phyloP scores from a whole-genome alignment of 2,797 vertebrate species.

The Megaceryle alcyon region DNA sequence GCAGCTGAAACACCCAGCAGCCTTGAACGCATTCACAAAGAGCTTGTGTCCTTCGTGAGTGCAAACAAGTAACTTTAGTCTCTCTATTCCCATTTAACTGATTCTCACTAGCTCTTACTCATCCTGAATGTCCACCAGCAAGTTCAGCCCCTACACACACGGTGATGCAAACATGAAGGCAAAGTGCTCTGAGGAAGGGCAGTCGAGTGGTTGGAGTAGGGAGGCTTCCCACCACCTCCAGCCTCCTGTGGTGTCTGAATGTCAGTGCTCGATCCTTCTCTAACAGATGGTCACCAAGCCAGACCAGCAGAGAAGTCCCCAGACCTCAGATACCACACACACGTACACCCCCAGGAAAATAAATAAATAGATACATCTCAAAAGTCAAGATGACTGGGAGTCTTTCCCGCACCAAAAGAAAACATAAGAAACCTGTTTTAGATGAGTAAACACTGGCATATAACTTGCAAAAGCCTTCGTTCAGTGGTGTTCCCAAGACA shows the following conservation, averaged over 20 bases:
- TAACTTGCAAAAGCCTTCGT: not conserved
- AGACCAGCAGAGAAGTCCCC: not conserved
- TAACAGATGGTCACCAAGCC: not conserved
- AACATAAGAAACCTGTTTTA: not conserved
- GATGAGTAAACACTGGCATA: accelerated
- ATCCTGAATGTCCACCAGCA: not conserved
- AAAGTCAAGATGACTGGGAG: not conserved
- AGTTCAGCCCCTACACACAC: not conserved
- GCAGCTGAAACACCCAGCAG: not conserved
- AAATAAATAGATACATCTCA: not conserved
- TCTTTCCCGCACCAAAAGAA: not conserved
- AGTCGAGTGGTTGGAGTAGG: not conserved
- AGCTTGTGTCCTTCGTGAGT: not conserved
- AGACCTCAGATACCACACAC: not conserved
- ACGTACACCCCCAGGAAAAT: not conserved
- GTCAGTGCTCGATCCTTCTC: not conserved
- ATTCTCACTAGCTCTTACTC: not conserved
- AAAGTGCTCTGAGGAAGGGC: not conserved
- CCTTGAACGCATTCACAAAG: not conserved
- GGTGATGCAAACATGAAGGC: not conserved
- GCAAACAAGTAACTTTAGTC: not conserved
- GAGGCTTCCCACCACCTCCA: not conserved
- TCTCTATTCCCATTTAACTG: not conserved
- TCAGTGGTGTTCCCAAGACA: not conserved
- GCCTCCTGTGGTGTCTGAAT: not conserved